Base-by-base conservation (phyloP, 2,113 vertebrate species). In the Orycteropus afer region DNA sequence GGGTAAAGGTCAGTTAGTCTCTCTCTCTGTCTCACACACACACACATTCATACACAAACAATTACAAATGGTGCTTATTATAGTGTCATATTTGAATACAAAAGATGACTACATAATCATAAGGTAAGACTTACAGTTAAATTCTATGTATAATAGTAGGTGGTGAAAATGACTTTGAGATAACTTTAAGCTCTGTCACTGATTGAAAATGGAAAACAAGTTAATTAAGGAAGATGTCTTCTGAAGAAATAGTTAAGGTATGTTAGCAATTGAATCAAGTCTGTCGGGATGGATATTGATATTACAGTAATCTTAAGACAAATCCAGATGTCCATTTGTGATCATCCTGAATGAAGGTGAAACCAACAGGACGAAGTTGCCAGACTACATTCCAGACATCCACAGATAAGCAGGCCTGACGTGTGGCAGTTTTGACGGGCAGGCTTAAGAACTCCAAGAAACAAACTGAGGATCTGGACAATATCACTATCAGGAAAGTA, bases 391-490 rank as follows among this genome's bases (percentile, higher is more conserved):
- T 42, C 86, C 90, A 95, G 90, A 97, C 63, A 78, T 47, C 57
- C 82, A n/a, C 76, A 74, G 92, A 96, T 95, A 96, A 93, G 88
- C 79, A 61, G 83, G 42, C 57, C 86, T 55, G 40, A 95, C 7
- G 25, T 86, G 83, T 69, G 86, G 95, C 65, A 86, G 82, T 86
- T 95, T 92, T 93, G 97, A 97, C 13, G 34, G 90, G 95, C 92
- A 95, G 83, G 90, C 86, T 97, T 95, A 96, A 96, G 95, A 95
- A 93, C n/a, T 76, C 79, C 74, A 84, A 95, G 85, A 79, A 96
- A 88, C 88, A 94, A 95, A 88, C 47, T 47, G 34, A 96, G 87
- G 85, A 89, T 95, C 97, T 97, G 97, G 95, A 96, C 88, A 97
- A 59, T 25, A 89, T 97, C 96, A 95, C 90, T 92, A 89, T 97